Evolutionary conservation across 35 echinoderm and acorn worm species (phyloP).

Genomic region (Chiridota heheva): DNA sequence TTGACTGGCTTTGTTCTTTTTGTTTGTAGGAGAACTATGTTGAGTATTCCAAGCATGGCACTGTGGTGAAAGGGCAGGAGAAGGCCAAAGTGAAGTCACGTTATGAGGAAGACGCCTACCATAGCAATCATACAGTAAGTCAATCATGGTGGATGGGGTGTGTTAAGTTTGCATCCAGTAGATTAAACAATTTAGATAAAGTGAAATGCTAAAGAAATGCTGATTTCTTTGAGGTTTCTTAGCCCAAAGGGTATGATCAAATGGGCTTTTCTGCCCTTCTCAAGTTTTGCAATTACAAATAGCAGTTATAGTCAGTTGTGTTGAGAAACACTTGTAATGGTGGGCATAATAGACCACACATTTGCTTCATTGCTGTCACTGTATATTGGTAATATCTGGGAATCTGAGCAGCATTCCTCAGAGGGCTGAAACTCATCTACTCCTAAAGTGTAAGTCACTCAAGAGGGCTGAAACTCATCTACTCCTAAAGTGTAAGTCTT

Average conservation of each 20-base stretch:
- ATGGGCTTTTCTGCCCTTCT: not conserved
- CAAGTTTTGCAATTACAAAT: too few species aligned
- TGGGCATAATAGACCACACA: too few species aligned
- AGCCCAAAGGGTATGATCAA: not conserved
- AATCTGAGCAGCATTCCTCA: too few species aligned
- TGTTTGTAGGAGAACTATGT: constrained; percentile 96
- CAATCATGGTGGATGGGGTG: not conserved
- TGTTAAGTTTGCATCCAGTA: too few species aligned
- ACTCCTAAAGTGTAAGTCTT: too few species aligned
- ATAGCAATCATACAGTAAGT: constrained; percentile 87
- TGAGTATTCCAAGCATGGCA: constrained; percentile 94
- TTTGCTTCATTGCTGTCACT: too few species aligned
- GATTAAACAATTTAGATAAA: too few species aligned
- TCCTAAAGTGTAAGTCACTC: not conserved
- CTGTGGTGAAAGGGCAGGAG: constrained; percentile 91
- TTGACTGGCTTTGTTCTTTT: too few species aligned
- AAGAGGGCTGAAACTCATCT: not conserved
- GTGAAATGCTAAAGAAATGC: not conserved
- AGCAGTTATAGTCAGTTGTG: too few species aligned
- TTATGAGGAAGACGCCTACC: constrained; percentile 89
- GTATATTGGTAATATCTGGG: too few species aligned
- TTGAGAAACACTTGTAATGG: too few species aligned
- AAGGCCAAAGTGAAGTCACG: constrained; percentile 91
- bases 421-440: not conserved
- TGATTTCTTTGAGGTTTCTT: not conserved